Base-by-base conservation (phyloP, 2,113 vertebrate genomes). In the Urocolius indicus region DNA sequence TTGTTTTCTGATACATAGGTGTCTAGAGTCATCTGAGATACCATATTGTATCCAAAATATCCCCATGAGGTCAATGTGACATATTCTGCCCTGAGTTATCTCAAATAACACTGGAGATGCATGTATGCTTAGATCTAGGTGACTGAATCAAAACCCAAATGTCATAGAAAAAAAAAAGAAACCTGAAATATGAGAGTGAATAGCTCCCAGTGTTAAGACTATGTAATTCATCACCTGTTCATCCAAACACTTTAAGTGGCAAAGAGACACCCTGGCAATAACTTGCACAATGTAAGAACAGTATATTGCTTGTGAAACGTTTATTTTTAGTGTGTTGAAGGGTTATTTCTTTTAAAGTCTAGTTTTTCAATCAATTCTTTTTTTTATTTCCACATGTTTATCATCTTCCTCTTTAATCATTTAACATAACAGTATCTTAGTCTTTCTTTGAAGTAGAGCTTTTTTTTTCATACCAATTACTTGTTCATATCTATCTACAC, bases 11-110 rank as follows among this genome's bases (percentile, higher is more conserved):
- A 68, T 87, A 63, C 23, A 19, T 24, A 78, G 30, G 14, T 61
- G 14, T 32, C 65, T 67, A 36, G 63, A 84, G 32, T 63, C 36
- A 68, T 32, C 38, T 48, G 67, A 75, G 26, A 52, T 18, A 65
- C 26, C 13, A 16, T 6, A 26, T 1, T 23, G 11, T 30, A 65
- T 27, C 32, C 13, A 26, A 57, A 22, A 34, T 13, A 59, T 58
- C 21, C 5, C 59, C 26, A 29, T 16, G 9, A 58, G 9, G 4
- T 20, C 51, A 22, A 4, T n/a, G 48, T 23, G 20, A 62, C 30
- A 48, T 2, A 30, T 5, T 3, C 29, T 58, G n/a, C 41, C 32
- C 30, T 62, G 26, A 0, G 0, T 3, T 20, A 49, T 36, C n/a
- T 62, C 55, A 81, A 21, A 58, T 13, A 82, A 9, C 27, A 5